phyloP scores from a whole-genome alignment of 2,113 vertebrate genomes.

The Prunella fulvescens region DNA sequence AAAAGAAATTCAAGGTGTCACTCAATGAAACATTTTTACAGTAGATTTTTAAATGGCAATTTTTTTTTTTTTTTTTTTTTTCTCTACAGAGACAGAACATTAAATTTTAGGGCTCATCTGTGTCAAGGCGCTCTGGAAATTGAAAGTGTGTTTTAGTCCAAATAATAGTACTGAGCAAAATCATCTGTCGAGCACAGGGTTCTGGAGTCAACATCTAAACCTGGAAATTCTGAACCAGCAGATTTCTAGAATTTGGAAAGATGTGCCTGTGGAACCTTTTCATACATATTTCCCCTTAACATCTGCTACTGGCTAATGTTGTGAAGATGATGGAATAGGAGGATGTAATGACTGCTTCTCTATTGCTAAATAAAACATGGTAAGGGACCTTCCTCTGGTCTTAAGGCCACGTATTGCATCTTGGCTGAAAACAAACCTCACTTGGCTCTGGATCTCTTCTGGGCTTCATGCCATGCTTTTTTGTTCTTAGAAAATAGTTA shows the following conservation, averaged over 20 bases:
- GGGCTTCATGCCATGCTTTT: neutral
- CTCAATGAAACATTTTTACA: neutral
- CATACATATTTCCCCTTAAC: neutral
- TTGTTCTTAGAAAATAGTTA: neutral
- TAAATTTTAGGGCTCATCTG: neutral
- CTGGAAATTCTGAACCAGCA: neutral
- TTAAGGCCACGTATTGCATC: neutral
- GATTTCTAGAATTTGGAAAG: neutral
- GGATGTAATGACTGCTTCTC: neutral
- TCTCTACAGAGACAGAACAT: neutral
- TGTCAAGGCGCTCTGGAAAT: neutral
- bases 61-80: neutral
- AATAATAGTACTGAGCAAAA: neutral
- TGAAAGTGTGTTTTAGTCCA: neutral
- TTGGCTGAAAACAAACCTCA: neutral
- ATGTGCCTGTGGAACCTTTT: neutral
- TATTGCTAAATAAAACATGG: neutral
- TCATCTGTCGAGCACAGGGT: neutral
- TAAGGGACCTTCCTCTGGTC: neutral
- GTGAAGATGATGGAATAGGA: neutral
- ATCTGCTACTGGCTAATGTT: neutral
- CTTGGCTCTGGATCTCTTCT: neutral
- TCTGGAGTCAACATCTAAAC: neutral
- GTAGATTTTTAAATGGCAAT: neutral
- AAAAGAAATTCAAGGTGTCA: neutral